Evolutionary conservation across 2,113 vertebrate species (phyloP), one percentile per base, ranked within the genome.

Genomic region (Uropsilus gracilis): DNA sequence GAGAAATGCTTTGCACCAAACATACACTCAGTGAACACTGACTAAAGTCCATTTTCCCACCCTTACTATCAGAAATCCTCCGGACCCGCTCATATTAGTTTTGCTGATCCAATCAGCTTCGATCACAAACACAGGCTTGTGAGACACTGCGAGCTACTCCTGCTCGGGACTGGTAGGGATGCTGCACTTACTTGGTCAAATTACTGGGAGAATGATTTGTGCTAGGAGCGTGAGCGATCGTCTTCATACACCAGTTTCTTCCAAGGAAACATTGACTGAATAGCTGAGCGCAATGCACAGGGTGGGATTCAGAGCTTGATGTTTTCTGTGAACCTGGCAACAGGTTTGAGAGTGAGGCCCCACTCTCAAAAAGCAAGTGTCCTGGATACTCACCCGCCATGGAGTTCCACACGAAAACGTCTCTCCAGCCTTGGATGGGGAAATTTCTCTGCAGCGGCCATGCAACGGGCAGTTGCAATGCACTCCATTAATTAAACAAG

Each of bases 401-500:
- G 71, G 55, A 66, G 91, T 17, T 34, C 42, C 50, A 72, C 84
- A 28, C 4, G 42, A 93, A 94, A 57, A 78, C 18, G 20, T 44
- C 42, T 59, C 64, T 44, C 18, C 18, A 66, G 34, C 77, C 34
- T 24, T 9, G 1, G 24, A 93, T 64, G 48, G 11, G 3, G 64
- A 87, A 86, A 73, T 82, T 93, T 89, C 76, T 93, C 93, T 55
- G 20, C 39, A 34, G 37, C 55, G 68, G 90, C 2, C 32, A 78
- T 71, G 71, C 17, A 53, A 86, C 66, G 94, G 95, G 64, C 72
- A 94, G 73, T 86, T 88, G 93, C 85, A 94, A 93, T 86, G 81
- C 76, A 88, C 85, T 97, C 96, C 92, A 94, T 96, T 97, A 97
- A 97, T 97, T 97, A 97, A 97, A 95, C 95, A 96, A 78, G 89